phyloP scores from a whole-genome alignment of 1,140 invertebrate species.

The Ectropis grisescens region DNA sequence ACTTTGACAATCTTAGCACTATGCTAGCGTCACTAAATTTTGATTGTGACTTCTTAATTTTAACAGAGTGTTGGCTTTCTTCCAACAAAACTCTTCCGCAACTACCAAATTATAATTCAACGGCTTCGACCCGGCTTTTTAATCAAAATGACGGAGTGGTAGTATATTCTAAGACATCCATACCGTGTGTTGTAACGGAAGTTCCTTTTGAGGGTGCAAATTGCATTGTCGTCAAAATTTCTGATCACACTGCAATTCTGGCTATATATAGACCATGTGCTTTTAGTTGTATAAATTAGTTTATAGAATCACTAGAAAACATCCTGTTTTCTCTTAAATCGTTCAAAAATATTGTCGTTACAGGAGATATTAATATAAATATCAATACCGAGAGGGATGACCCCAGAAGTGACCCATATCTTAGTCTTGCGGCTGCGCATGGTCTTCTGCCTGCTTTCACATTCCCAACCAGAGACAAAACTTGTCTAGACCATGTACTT shows the following conservation, averaged over 20 bases:
- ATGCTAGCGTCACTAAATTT: constrained; percentile 6
- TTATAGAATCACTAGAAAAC: neutral
- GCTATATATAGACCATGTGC: neutral
- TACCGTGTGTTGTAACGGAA: constrained; percentile 1
- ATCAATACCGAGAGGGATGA: neutral
- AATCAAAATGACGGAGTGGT: constrained; percentile 20
- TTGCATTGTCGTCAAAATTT: constrained; percentile 3
- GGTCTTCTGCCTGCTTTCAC: no score
- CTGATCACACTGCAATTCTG: neutral
- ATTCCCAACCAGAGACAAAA: no score
- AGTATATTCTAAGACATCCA: constrained; percentile 5
- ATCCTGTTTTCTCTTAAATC: neutral
- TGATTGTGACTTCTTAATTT: constrained; percentile 11
- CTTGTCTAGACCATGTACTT: no score
- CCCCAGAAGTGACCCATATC: no score
- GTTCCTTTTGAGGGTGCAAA: constrained; percentile 7
- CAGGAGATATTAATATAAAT: constrained; percentile 1
- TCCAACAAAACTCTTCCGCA: constrained; percentile 2
- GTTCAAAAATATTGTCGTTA: neutral
- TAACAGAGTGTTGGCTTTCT: constrained; percentile 17
- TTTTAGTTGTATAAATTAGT: neutral
- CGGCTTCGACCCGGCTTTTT: constrained; percentile 1
- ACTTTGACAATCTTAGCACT: constrained; percentile 12
- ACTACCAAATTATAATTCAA: constrained; percentile 8
- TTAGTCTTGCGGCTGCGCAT: no score